These are phyloP conservation scores for Vanacampus margaritifer DNA, from an alignment of 2,113 vertebrate genomes.

Conservation along the genomic window DNA sequence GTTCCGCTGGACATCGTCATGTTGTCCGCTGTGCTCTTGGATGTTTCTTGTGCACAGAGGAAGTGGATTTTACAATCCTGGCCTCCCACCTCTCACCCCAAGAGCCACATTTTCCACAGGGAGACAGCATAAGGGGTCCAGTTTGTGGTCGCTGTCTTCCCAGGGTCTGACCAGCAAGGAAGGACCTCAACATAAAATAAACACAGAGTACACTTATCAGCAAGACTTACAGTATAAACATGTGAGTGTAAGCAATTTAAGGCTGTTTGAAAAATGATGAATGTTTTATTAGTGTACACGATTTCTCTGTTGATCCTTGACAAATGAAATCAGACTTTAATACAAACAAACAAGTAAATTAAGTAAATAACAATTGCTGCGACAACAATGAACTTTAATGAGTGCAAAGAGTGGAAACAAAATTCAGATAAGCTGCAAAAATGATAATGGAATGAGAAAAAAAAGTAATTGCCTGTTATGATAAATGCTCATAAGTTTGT, in stretches of 20 bases:
- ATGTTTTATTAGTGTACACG: background rate
- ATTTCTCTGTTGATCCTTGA: background rate
- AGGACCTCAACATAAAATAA: conserved; percentile 43
- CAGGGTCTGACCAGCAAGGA: conserved; percentile 38
- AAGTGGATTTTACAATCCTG: conserved; percentile 37
- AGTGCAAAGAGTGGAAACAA: conserved; percentile 18
- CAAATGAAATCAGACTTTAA: conserved; percentile 18
- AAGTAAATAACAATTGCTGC: background rate
- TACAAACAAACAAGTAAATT: background rate
- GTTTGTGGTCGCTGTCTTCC: conserved; percentile 54
- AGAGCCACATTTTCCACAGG: conserved; percentile 55
- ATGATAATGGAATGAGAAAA: conserved; percentile 8
- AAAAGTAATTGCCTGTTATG: conserved; percentile 36
- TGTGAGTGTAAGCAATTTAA: conserved; percentile 21
- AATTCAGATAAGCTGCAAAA: background rate
- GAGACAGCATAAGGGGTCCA: conserved; percentile 17
- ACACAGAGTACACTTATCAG: conserved; percentile 57
- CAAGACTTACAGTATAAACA: conserved; percentile 43
- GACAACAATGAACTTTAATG: conserved; percentile 10
- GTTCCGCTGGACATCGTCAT: conserved; percentile 16
- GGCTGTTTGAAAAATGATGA: background rate
- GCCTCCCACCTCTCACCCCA: conserved; percentile 45
- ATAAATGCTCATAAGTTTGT: conserved; percentile 36
- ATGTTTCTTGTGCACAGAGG: conserved; percentile 44
- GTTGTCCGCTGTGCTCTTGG: conserved; percentile 23